phyloP scores from a whole-genome alignment of 2,113 vertebrate genomes.

The Hippocampus mohnikei region DNA sequence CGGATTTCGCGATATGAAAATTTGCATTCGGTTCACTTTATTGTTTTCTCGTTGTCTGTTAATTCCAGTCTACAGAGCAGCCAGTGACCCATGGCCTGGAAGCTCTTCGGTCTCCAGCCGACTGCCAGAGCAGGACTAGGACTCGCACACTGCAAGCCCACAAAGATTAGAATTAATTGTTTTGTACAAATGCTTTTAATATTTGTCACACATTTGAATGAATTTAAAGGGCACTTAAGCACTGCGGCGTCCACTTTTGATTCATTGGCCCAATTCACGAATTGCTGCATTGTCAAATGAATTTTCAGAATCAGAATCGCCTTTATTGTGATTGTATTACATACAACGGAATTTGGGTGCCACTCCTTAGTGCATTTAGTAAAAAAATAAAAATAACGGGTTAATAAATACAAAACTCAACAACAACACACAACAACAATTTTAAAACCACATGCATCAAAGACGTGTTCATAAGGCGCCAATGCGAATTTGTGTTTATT shows the following conservation, averaged over 20 bases:
- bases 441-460: slow-evolving; percentile 24
- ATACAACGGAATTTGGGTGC: too few relatives aligned
- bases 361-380: too few relatives aligned
- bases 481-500: slow-evolving; percentile 50
- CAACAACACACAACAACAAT: slow-evolving; percentile 1
- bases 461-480: slow-evolving; percentile 45
- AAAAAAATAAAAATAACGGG: too few relatives aligned
- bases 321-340: too few relatives aligned
- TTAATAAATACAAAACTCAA: too few relatives aligned
- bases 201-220: neutral
- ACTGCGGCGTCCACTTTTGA: slow-evolving; percentile 18
- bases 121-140: slow-evolving; percentile 30
- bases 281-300: slow-evolving; percentile 11
- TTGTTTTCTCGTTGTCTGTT: slow-evolving; percentile 76
- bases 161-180: slow-evolving; percentile 2
- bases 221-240: slow-evolving; percentile 9
- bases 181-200: slow-evolving; percentile 2
- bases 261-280: slow-evolving; percentile 29
- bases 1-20: slow-evolving; percentile 67
- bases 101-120: slow-evolving; percentile 41
- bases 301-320: slow-evolving; percentile 16
- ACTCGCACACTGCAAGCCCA: slow-evolving; percentile 15
- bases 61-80: slow-evolving; percentile 79
- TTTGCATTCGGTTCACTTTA: slow-evolving; percentile 74
- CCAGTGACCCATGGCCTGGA: slow-evolving; percentile 71